Evolutionary conservation across 2,888 invertebrate genomes (phyloP).

Genomic region (Neoascia interrupta): DNA sequence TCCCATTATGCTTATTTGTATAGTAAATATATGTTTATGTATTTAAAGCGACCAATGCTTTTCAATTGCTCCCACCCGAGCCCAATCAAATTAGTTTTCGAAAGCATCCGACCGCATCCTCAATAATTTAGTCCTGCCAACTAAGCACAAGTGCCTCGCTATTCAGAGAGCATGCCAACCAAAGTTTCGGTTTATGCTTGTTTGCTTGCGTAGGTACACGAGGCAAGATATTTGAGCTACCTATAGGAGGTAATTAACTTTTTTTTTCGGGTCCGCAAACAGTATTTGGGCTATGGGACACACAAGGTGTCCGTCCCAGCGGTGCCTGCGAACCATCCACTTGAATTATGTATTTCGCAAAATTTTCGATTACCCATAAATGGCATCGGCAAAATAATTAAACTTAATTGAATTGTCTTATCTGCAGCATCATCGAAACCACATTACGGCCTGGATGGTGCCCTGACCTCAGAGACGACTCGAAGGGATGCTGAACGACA

Average conservation of each 20-base stretch:
- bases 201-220: constrained; percentile 4
- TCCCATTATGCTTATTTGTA: constrained; percentile 60
- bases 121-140: constrained; percentile 68
- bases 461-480: constrained; percentile 37
- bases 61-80: constrained; percentile 65
- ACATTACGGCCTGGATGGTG: too few species aligned
- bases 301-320: constrained; percentile 32
- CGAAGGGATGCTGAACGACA: constrained; percentile 52
- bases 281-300: constrained; percentile 1
- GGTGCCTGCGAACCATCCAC: constrained; percentile 39
- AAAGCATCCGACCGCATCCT: constrained; percentile 68
- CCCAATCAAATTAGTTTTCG: constrained; percentile 69
- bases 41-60: constrained; percentile 59
- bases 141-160: constrained; percentile 67
- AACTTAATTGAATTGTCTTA: constrained; percentile 70
- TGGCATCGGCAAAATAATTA: constrained; percentile 69
- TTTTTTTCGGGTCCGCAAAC: constrained; percentile 18
- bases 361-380: constrained; percentile 65
- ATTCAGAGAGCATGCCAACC: constrained; percentile 53
- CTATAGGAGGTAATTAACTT: constrained; percentile 57
- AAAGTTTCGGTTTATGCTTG: constrained; percentile 42
- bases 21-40: constrained; percentile 10
- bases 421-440: constrained; percentile 67
- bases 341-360: constrained; percentile 48
- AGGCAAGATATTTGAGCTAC: constrained; percentile 50